These are phyloP conservation scores for Phrixothrix hirtus DNA, from an alignment of 2,888 invertebrate species.

Conservation along the genomic window DNA sequence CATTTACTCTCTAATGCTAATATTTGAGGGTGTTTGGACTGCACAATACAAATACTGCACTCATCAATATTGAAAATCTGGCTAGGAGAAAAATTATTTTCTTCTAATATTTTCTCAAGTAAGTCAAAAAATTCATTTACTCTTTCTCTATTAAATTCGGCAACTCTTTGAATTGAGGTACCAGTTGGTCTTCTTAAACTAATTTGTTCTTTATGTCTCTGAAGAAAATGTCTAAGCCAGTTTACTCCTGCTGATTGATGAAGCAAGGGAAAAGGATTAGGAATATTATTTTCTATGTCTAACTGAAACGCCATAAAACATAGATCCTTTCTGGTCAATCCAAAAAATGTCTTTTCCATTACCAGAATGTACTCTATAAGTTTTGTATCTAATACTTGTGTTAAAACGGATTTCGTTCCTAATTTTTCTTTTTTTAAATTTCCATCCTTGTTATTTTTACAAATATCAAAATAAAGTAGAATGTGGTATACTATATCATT, in stretches of 20 bases:
- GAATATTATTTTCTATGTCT: slow-evolving; percentile 6
- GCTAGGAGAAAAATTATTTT: background rate
- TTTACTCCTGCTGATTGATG: slow-evolving; percentile 9
- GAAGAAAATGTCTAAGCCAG: slow-evolving; percentile 1
- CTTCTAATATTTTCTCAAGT: slow-evolving; percentile 16
- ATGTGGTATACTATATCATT: background rate
- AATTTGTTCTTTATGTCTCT: slow-evolving; percentile 1
- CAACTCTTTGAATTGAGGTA: slow-evolving; percentile 4
- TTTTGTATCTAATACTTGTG: slow-evolving; percentile 8
- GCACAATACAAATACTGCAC: too few species aligned
- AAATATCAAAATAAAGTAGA: slow-evolving; percentile 1
- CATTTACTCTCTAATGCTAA: background rate
- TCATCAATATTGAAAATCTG: too few species aligned
- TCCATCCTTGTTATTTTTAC: background rate
- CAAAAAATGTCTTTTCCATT: slow-evolving; percentile 8
- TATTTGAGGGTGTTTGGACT: background rate
- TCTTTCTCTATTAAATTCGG: slow-evolving; percentile 18
- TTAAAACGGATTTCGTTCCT: too few species aligned
- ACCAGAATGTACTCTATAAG: slow-evolving; percentile 2
- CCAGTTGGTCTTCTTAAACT: slow-evolving; percentile 1
- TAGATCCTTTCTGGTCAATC: slow-evolving; percentile 1
- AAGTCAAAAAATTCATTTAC: too few species aligned
- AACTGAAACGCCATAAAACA: slow-evolving; percentile 4
- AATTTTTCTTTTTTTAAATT: background rate
- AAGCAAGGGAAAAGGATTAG: slow-evolving; percentile 9